These are phyloP conservation scores for Antennarius striatus DNA, from an alignment of 2,113 vertebrate genomes.

Conservation along the genomic window DNA sequence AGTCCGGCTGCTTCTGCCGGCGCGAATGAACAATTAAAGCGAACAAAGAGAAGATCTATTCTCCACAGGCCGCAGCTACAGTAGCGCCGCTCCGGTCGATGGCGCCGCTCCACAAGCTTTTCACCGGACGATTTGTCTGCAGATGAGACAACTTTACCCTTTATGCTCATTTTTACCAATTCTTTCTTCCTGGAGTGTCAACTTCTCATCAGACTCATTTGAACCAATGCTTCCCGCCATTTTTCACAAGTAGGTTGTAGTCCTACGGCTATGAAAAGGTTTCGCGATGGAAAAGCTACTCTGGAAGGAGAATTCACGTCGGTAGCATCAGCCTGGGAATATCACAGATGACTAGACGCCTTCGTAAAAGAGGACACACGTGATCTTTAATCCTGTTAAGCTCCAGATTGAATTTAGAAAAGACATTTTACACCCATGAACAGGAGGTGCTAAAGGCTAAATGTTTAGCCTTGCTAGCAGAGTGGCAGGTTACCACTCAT, in stretches of 20 bases:
- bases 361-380: not conserved
- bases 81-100: slow-evolving; percentile 6
- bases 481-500: too few species aligned
- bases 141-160: slow-evolving; percentile 15
- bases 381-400: slow-evolving; percentile 10
- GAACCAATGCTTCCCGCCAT: slow-evolving; percentile 15
- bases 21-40: slow-evolving; percentile 63
- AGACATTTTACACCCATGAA: not conserved
- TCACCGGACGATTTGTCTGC: slow-evolving; percentile 34
- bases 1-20: slow-evolving; percentile 13
- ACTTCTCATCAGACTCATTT: slow-evolving; percentile 25
- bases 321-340: not conserved
- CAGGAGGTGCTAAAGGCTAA: not conserved
- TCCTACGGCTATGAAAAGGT: slow-evolving; percentile 31
- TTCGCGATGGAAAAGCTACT: slow-evolving; percentile 18
- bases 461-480: too few species aligned
- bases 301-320: slow-evolving; percentile 18
- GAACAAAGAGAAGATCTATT: slow-evolving; percentile 53
- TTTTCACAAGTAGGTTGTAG: slow-evolving; percentile 28
- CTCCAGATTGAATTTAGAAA: slow-evolving; percentile 2
- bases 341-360: not conserved
- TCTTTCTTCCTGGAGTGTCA: not conserved
- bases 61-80: slow-evolving; percentile 8
- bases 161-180: slow-evolving; percentile 17
- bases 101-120: slow-evolving; percentile 13